These are phyloP conservation scores for Trachemys scripta DNA, from an alignment of 2,113 vertebrate species.

Conservation along the genomic window DNA sequence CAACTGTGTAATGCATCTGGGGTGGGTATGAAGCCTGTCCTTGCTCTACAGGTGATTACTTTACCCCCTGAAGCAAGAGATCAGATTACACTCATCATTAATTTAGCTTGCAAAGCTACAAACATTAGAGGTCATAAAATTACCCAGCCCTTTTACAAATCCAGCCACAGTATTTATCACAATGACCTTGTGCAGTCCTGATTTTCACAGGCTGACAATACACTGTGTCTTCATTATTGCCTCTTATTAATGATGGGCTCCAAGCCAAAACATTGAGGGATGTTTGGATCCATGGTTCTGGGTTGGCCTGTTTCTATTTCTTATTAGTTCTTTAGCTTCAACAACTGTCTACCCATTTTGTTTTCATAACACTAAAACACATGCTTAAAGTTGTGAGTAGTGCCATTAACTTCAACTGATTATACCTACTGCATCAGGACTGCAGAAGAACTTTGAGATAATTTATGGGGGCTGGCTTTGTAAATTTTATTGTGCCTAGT, in stretches of 20 bases:
- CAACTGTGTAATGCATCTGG: not conserved
- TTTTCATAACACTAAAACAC: not conserved
- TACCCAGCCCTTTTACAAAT: slow-evolving; percentile 36
- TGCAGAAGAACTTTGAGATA: not conserved
- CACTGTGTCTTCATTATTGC: not conserved
- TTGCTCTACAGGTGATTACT: not conserved
- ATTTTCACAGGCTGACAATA: not conserved
- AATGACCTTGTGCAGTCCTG: not conserved
- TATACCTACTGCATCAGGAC: not conserved
- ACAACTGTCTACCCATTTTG: not conserved
- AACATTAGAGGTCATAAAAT: slow-evolving; percentile 47
- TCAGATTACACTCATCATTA: slow-evolving; percentile 10
- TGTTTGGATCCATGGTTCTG: not conserved
- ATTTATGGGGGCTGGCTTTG: not conserved
- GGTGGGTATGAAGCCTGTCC: not conserved
- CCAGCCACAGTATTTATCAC: not conserved
- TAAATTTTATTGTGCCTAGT: not conserved
- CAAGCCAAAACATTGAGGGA: not conserved
- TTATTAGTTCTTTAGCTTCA: not conserved
- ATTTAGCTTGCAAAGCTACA: not conserved
- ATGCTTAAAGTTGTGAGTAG: not conserved
- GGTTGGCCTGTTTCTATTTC: not conserved
- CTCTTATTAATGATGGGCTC: not conserved
- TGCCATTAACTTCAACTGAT: not conserved
- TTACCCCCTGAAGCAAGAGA: slow-evolving; percentile 14